phyloP scores from a whole-genome alignment of 1,140 invertebrate genomes.

The Drosophila ohnishii region DNA sequence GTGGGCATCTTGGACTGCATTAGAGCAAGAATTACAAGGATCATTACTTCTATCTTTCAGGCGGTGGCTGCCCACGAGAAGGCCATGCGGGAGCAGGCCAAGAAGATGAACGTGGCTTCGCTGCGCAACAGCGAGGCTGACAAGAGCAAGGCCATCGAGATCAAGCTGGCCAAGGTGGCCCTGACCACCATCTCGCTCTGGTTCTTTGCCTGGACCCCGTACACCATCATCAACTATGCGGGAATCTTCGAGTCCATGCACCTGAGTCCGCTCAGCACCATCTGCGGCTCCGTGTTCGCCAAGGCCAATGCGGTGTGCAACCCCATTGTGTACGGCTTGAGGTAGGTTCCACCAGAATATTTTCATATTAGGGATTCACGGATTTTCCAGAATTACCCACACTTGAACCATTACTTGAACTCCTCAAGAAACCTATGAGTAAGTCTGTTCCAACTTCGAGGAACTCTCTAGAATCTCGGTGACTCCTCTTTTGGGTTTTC shows the following conservation, averaged over 20 bases:
- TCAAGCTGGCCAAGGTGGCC: slow-evolving; percentile 88
- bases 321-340: slow-evolving; percentile 87
- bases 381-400: neutral
- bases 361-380: neutral
- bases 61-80: slow-evolving; percentile 89
- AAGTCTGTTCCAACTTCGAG: neutral
- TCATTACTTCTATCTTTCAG: slow-evolving; percentile 50
- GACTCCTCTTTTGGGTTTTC: neutral
- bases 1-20: slow-evolving; percentile 64
- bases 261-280: slow-evolving; percentile 87
- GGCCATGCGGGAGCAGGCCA: slow-evolving; percentile 88
- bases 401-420: neutral
- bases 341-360: slow-evolving; percentile 28
- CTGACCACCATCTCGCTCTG: slow-evolving; percentile 89
- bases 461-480: neutral
- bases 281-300: slow-evolving; percentile 88
- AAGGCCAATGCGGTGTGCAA: slow-evolving; percentile 88
- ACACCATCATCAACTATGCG: slow-evolving; percentile 88
- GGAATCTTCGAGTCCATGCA: slow-evolving; percentile 87
- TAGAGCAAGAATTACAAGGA: neutral
- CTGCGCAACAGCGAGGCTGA: slow-evolving; percentile 86
- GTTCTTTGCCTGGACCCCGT: slow-evolving; percentile 91
- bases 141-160: slow-evolving; percentile 85
- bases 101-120: slow-evolving; percentile 89
- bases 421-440: neutral